A percentile compares a stretch with the other conserved stretches of the same genome.
These are phyloP conservation scores for Tragelaphus scriptus DNA, from an alignment of 2,113 vertebrate species.

Conservation along the genomic window DNA sequence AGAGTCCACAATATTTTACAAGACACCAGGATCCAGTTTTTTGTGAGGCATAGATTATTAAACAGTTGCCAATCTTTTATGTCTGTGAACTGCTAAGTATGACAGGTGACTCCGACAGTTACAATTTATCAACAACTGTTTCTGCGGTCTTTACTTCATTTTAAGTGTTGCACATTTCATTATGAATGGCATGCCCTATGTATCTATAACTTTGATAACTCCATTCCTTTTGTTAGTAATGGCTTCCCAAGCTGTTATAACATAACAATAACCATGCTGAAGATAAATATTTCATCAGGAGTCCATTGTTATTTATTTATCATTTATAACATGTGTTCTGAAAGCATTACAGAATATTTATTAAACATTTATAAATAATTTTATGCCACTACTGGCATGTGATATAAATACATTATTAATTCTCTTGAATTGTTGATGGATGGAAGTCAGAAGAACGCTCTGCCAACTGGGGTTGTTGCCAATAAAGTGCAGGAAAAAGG, in stretches of 20 bases:
- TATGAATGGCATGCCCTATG: constrained; percentile 73
- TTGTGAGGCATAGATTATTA: constrained; percentile 52
- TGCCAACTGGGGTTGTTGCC: constrained; percentile 53
- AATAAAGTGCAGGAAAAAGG: neutral
- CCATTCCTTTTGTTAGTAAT: constrained; percentile 78
- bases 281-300: constrained; percentile 82
- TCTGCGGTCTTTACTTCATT: constrained; percentile 69
- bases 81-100: constrained; percentile 52
- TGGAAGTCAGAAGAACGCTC: constrained; percentile 64
- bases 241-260: constrained; percentile 74
- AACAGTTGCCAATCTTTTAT: constrained; percentile 45
- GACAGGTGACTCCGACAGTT: constrained; percentile 61
- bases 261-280: constrained; percentile 77
- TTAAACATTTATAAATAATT: constrained; percentile 87
- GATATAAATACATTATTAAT: constrained; percentile 85
- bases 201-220: constrained; percentile 80
- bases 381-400: constrained; percentile 78
- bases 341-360: constrained; percentile 83
- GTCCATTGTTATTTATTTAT: constrained; percentile 84
- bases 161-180: constrained; percentile 70
- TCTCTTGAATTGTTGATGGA: constrained; percentile 73
- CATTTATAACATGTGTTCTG: constrained; percentile 78
- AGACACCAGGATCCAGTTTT: neutral
- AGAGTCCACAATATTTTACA: neutral
- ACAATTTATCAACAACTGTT: constrained; percentile 69